Evolutionary conservation across 2,113 vertebrate genomes (phyloP), one percentile per base, ranked within the genome.

Genomic region (Enhydra lutris): DNA sequence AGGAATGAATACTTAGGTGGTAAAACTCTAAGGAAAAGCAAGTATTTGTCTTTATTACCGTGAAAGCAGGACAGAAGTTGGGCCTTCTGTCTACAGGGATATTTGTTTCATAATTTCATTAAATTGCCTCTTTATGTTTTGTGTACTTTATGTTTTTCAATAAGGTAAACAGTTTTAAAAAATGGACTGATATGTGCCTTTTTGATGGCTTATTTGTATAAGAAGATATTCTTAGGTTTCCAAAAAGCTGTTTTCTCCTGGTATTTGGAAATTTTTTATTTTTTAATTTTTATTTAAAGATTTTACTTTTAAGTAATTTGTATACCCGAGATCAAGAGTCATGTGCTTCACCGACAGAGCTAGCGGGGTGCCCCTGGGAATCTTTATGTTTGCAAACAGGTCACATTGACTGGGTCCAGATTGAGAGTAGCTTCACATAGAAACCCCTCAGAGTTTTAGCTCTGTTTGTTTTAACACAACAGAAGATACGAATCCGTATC

Each of bases 101-200:
- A 52, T 71, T 94, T 69, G 42, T 23, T 42, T 96, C 42, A 36
- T 89, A 93, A 59, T 47, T 84, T 52, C 39, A 14, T 83, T 89
- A 78, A 93, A 71, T 78, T 93, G 20, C 88, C n/a, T 34, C 23
- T 78, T 45, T 89, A 42, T 93, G 11, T 85, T 83, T 96, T 89
- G 15, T 52, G 50, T 52, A 52, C 23, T 78, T 45, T 89, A 57
- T 93, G 11, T 80, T 83, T 96, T 89, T 90, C n/a, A 94, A 2
- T 67, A 73, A 84, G 78, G 42, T 57, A 36, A 65, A 80, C 47
- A 59, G 14, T 2, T 67, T 76, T 86, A 42, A 36, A 5, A 71
- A 90, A 52, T 82, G 63, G 39, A 89, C 61, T 57, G 67, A 52
- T 42, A 45, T 94, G 55, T 90, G 20, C 12, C 21, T 90, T 96